phyloP scores from a whole-genome alignment of 92 coral and sea anemone species.

The Palythoa grandis region DNA sequence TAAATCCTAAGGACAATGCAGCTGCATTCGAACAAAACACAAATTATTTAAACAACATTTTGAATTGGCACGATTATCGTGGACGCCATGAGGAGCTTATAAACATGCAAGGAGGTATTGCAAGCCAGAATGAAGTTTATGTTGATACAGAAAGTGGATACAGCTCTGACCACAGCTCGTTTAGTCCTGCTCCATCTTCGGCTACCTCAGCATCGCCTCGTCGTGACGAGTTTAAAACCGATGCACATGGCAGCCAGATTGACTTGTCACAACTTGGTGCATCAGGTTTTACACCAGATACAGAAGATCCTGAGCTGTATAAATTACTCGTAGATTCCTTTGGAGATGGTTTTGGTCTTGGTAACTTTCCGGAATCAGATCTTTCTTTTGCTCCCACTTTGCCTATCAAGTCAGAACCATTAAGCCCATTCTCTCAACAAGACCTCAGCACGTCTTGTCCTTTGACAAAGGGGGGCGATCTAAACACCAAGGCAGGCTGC shows the following conservation, averaged over 20 bases:
- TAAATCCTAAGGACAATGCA: constrained; percentile 50
- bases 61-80: constrained; percentile 64
- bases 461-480: constrained; percentile 8
- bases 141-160: constrained; percentile 85
- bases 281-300: constrained; percentile 67
- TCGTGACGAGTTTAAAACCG: constrained; percentile 45
- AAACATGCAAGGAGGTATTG: constrained; percentile 66
- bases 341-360: constrained; percentile 64
- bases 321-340: constrained; percentile 49
- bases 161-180: constrained; percentile 75
- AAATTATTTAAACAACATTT: constrained; percentile 61
- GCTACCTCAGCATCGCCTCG: constrained; percentile 59
- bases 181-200: constrained; percentile 70
- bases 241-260: constrained; percentile 33
- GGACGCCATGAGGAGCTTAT: constrained; percentile 65
- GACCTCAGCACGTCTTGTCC: constrained; percentile 9
- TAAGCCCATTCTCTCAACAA: neutral
- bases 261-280: constrained; percentile 73
- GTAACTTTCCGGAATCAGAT: constrained; percentile 48
- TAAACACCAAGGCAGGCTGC: constrained; percentile 29
- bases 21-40: constrained; percentile 45
- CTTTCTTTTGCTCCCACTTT: neutral
- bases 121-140: constrained; percentile 31
- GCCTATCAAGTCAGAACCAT: constrained; percentile 37
- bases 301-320: constrained; percentile 37